Evolutionary conservation across 1,140 invertebrate species (phyloP), one percentile per base, ranked within the genome.

Genomic region (Pachyrhynchus sulphureomaculatus): DNA sequence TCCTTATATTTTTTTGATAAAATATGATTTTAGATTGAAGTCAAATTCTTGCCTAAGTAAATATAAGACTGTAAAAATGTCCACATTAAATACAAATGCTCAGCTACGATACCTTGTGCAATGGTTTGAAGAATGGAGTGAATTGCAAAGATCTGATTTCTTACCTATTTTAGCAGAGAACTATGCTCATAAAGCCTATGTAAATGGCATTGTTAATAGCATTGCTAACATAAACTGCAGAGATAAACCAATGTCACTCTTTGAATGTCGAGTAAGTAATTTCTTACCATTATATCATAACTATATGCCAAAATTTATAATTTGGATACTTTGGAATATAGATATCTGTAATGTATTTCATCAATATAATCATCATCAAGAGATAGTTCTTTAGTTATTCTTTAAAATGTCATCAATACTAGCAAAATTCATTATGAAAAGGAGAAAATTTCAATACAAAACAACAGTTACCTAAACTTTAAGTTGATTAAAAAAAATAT

Each of bases 101-200:
- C 89, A 93, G 75, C 76, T 92, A 48, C 81, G 88, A 44, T 92
- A 92, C 73, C 77, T 93, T 51, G 75, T 90, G 26, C 86, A 90
- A 72, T 95, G 92, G 92, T 95, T 95, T 75, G 81, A 85, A 69
- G 90, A 93, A 73, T 95, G 91, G 85, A 93, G 90, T 72, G 88
- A 91, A 67, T 82, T 93, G 77, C 91, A 95, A 75, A 81, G 89
- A 49, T 84, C 84, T 59, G 91, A 95, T 74, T 95, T 95, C 75
- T 69, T 94, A 26, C 85, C 86, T 17, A 82, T 93, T 49, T 76
- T 94, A 12, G 78, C 90, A 32, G 87, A 90, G 60, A 86, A 85
- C 65, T 81, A 87, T 48, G 77, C 82, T 24, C 80, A 82, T 47
- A 79, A 79, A 24, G 74, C 76, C 21, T 82, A 88, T 68, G 81